These are phyloP conservation scores for Fregetta grallaria DNA, from an alignment of 2,113 vertebrate species.

Conservation along the genomic window DNA sequence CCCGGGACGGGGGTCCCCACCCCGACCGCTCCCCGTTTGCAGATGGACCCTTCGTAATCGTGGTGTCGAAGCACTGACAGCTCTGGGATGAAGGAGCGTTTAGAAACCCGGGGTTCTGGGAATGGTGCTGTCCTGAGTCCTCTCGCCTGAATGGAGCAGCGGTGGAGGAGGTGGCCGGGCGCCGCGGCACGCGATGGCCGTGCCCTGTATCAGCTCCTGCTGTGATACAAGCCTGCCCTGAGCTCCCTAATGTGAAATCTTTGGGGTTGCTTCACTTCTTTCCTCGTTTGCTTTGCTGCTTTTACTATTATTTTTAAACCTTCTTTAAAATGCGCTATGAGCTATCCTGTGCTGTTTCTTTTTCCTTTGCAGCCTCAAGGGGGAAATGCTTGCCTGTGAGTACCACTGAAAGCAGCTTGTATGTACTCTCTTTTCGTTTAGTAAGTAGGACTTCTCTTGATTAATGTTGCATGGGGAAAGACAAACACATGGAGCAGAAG, in stretches of 20 bases:
- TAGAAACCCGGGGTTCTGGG: background rate
- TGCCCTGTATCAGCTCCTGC: background rate
- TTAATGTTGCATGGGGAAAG: background rate
- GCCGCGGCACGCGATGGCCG: fast-evolving
- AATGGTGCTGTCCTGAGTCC: background rate
- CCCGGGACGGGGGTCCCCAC: background rate
- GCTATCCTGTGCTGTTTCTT: conserved; percentile 58
- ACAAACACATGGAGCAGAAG: background rate
- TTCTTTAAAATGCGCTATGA: background rate
- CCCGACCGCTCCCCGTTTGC: background rate
- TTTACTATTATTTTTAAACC: background rate
- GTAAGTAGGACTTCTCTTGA: conserved; percentile 21
- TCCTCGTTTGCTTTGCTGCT: background rate
- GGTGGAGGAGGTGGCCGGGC: background rate
- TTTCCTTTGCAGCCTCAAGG: conserved; percentile 77
- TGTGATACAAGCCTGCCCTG: background rate
- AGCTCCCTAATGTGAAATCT: fast-evolving
- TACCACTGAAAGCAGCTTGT: conserved; percentile 47
- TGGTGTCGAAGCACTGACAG: fast-evolving
- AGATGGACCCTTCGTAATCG: background rate
- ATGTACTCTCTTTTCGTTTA: conserved; percentile 1
- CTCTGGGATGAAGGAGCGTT: background rate
- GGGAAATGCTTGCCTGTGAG: conserved; percentile 81
- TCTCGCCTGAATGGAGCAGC: background rate
- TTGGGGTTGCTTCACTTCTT: background rate